Evolutionary conservation across 1,140 invertebrate species (phyloP), one percentile per base, ranked within the genome.

Genomic region (Lethrus apterus): DNA sequence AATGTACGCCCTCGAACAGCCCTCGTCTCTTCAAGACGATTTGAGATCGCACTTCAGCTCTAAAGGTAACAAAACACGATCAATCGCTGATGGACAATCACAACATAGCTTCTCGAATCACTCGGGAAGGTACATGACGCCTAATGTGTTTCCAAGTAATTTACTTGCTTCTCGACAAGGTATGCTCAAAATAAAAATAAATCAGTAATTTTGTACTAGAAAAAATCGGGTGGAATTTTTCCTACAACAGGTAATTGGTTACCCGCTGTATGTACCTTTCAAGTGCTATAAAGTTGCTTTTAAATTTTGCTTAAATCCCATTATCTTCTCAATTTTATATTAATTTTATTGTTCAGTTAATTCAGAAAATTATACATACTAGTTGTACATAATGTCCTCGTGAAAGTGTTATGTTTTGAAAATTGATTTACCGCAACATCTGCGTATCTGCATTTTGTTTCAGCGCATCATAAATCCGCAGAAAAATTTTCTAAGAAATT

Each of bases 71-170:
- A 76, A 75, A 57, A 67, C 77, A 24, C 71, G 78, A 48, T 87
- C 84, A 26, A 74, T 88, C 44, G 84, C 84, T 23, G 86, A 91
- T 64, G 85, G 86, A 38, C 86, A 89, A 62, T 88, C 86, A 17
- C 85, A 89, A 61, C 82, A 89, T 56, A 88, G 85, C 57, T 89
- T 87, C 60, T 84, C 84, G 13, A 84, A 84, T 52, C 82, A 87
- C 56, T 87, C 84, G 17, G 81, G 75, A 44, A 68, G 81, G 46
- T 88, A 86, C 62, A 78, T 86, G 57, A 75, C 74, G 18, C 62
- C 63, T 17, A 77, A 77, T 34, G 79, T 78, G 44, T 81, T 86
- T 54, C 79, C 83, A 11, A 78, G 78, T 44, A 86, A 86, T 65
- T 72, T 89, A 54, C 76, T 87, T 50, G 81, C 79, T 60, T 84